phyloP scores from a whole-genome alignment of 2,888 invertebrate species.

The Smittia aterrima region DNA sequence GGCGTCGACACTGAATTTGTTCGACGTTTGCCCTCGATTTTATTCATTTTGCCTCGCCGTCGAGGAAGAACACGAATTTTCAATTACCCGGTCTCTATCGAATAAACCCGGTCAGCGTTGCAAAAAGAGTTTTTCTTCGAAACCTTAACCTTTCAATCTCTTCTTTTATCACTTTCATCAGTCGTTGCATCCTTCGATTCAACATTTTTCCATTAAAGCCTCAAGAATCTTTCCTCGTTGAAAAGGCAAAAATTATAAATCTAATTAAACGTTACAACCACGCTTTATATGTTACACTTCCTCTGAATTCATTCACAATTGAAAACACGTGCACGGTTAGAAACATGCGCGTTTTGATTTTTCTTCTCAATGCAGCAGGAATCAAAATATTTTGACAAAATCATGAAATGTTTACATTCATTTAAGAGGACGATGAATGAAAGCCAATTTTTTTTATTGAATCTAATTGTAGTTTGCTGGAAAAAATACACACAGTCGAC shows the following conservation, averaged over 20 bases:
- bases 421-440: neutral
- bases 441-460: neutral
- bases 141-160: too few species aligned
- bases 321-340: neutral
- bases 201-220: neutral
- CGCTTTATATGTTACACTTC: neutral
- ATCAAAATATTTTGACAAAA: conserved; percentile 7
- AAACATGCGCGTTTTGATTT: neutral
- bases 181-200: too few species aligned
- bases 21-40: too few species aligned
- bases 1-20: neutral
- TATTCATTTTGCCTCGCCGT: too few species aligned
- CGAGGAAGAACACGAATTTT: too few species aligned
- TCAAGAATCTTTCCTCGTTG: neutral
- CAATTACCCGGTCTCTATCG: too few species aligned
- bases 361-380: neutral
- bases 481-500: neutral
- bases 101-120: too few species aligned
- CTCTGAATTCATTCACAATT: conserved; percentile 22
- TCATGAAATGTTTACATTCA: neutral
- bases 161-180: too few species aligned
- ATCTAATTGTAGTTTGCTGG: neutral
- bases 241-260: conserved; percentile 1
- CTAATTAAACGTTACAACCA: conserved; percentile 8
- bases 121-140: too few species aligned